Evolutionary conservation across 2,113 vertebrate species (phyloP).

Genomic region (Mesitornis unicolor): DNA sequence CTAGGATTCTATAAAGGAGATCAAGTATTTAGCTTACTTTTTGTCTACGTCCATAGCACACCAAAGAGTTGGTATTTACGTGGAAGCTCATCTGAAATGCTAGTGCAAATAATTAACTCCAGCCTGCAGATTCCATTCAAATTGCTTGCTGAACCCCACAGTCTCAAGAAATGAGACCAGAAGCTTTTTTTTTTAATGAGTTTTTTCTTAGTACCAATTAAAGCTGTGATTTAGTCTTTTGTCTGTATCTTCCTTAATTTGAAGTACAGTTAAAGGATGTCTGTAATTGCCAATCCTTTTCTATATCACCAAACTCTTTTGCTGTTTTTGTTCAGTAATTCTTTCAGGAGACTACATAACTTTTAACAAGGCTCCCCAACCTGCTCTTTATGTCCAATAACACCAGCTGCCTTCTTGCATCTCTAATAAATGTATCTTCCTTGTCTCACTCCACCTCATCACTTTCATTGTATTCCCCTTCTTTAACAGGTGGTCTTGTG

Average conservation of each 20-base stretch:
- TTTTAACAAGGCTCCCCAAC: constrained; percentile 52
- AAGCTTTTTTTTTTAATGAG: background rate
- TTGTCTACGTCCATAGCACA: background rate
- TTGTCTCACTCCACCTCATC: constrained; percentile 8
- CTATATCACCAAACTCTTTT: constrained; percentile 5
- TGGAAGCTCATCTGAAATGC: constrained; percentile 41
- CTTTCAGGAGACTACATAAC: constrained; percentile 12
- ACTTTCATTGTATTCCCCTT: constrained; percentile 23
- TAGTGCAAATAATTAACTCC: constrained; percentile 52
- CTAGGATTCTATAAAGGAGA: background rate
- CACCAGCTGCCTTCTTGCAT: background rate
- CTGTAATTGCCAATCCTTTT: background rate
- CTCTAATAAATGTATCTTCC: constrained; percentile 33
- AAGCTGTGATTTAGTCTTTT: constrained; percentile 31
- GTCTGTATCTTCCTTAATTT: constrained; percentile 11
- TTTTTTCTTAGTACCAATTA: constrained; percentile 1
- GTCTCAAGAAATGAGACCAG: background rate
- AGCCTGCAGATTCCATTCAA: constrained; percentile 3
- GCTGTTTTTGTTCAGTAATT: background rate
- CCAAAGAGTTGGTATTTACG: constrained; percentile 20
- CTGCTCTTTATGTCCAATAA: constrained; percentile 20
- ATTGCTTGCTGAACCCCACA: background rate
- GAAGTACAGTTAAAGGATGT: constrained; percentile 22
- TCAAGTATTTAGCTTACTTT: constrained; percentile 27
- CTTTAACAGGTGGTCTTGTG: constrained; percentile 46